Conservation (phyloP, 2,888 invertebrate genomes). For the Blera fallax region DNA sequence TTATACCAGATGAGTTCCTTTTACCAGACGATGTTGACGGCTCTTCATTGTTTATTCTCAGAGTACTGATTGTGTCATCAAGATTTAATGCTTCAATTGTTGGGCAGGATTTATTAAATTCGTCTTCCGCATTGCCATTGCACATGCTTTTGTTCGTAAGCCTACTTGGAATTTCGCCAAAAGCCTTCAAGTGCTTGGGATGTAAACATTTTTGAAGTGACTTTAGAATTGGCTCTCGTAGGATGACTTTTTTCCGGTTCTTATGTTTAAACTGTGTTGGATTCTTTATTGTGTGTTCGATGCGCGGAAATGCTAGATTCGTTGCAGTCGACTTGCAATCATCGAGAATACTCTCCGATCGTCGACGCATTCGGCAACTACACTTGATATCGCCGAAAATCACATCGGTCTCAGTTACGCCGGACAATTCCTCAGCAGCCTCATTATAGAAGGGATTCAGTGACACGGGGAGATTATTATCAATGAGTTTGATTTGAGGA, state of each 20-base stretch:
- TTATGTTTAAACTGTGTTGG: conserved; percentile 54
- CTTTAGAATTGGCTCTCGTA: conserved; percentile 73
- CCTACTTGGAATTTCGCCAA: conserved; percentile 38
- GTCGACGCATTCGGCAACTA: conserved; percentile 75
- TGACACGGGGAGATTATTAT: conserved; percentile 72
- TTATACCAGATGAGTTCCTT: conserved; percentile 66
- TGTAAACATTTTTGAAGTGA: conserved; percentile 73
- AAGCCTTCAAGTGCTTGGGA: conserved; percentile 66
- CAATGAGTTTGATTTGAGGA: conserved; percentile 74
- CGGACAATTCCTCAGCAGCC: neutral
- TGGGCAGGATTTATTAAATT: conserved; percentile 46
- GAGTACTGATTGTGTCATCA: conserved; percentile 37
- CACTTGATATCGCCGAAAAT: conserved; percentile 68
- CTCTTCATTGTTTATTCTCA: conserved; percentile 25
- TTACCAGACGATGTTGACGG: conserved; percentile 1
- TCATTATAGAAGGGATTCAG: conserved; percentile 78
- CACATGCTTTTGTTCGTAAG: conserved; percentile 20
- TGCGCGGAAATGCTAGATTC: conserved; percentile 36
- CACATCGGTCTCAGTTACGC: neutral
- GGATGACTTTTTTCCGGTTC: conserved; percentile 63
- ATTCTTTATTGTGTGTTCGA: conserved; percentile 74
- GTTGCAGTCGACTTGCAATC: conserved; percentile 74
- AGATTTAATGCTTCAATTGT: conserved; percentile 61
- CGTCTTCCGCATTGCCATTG: conserved; percentile 15
- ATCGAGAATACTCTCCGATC: conserved; percentile 77